Evolutionary conservation across 2,888 invertebrate species (phyloP).

Genomic region (Galerucella pusilla): DNA sequence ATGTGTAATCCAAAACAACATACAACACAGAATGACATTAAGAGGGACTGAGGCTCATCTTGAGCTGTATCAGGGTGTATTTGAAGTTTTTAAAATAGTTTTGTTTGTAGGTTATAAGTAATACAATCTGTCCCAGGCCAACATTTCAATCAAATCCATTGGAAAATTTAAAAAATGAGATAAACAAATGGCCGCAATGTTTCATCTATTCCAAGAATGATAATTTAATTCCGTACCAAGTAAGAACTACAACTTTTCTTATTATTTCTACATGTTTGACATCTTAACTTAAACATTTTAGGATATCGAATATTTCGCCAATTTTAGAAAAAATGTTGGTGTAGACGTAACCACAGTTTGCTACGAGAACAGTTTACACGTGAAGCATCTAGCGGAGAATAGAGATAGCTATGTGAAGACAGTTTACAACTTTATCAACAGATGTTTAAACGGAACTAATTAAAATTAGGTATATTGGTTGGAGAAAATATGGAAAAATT

Average conservation of each 20-base stretch:
- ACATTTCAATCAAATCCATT: constrained; percentile 69
- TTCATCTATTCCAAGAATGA: constrained; percentile 81
- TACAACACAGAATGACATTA: no score
- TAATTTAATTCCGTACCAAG: constrained; percentile 72
- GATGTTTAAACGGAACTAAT: constrained; percentile 66
- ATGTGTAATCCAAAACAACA: no score
- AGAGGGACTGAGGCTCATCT: no score
- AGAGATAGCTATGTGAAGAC: constrained; percentile 72
- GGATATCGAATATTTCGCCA: constrained; percentile 77
- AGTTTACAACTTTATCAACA: constrained; percentile 71
- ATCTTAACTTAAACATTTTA: constrained; percentile 52
- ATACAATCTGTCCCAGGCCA: constrained; percentile 55
- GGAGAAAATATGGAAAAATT: background rate
- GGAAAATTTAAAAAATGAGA: constrained; percentile 70
- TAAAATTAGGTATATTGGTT: constrained; percentile 30
- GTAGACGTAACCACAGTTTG: constrained; percentile 72
- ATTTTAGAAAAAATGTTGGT: constrained; percentile 70
- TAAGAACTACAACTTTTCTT: constrained; percentile 55
- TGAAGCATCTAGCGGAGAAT: constrained; percentile 75
- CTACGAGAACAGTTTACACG: constrained; percentile 80
- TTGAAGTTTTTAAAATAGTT: background rate
- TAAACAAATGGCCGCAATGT: constrained; percentile 74
- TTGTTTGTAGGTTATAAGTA: constrained; percentile 58
- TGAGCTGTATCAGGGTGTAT: no score
- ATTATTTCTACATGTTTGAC: background rate